Evolutionary conservation across 2,888 invertebrate genomes (phyloP).

Genomic region (Drosophila birchii): DNA sequence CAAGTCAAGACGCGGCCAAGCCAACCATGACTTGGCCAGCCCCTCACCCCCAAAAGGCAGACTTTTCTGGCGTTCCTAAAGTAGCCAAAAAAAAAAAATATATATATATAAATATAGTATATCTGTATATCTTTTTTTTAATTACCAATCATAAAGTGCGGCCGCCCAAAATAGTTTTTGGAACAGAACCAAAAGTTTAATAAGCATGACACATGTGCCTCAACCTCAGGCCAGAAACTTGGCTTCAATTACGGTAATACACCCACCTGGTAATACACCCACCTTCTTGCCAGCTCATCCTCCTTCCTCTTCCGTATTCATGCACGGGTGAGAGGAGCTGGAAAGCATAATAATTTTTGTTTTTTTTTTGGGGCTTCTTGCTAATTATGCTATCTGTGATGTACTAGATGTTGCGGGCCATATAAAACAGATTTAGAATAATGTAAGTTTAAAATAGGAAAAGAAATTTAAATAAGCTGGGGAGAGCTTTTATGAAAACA

Average conservation of each 20-base stretch:
- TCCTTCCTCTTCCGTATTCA: conserved; percentile 3
- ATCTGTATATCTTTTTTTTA: conserved; percentile 46
- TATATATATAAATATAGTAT: no score
- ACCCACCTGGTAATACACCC: conserved; percentile 32
- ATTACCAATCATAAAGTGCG: conserved; percentile 64
- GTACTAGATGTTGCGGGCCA: conserved; percentile 28
- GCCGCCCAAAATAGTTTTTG: conserved; percentile 73
- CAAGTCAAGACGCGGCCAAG: conserved; percentile 56
- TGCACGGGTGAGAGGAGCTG: conserved; percentile 22
- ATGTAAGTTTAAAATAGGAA: conserved; percentile 3
- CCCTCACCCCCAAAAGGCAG: conserved; percentile 39
- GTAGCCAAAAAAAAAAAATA: conserved; percentile 28
- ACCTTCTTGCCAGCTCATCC: background rate
- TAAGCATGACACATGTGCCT: conserved; percentile 62
- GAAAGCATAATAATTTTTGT: conserved; percentile 37
- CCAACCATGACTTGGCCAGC: conserved; percentile 48
- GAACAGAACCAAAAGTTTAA: conserved; percentile 78
- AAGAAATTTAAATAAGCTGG: background rate
- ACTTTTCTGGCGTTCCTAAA: conserved; percentile 24
- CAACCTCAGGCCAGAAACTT: conserved; percentile 10
- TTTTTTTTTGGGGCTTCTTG: conserved; percentile 16
- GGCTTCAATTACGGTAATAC: conserved; percentile 44
- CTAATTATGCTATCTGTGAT: conserved; percentile 43
- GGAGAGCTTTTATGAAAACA: background rate
- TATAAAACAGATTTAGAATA: conserved; percentile 28